Evolutionary conservation across 2,888 invertebrate species (phyloP).

Genomic region (Megamerina dolium): DNA sequence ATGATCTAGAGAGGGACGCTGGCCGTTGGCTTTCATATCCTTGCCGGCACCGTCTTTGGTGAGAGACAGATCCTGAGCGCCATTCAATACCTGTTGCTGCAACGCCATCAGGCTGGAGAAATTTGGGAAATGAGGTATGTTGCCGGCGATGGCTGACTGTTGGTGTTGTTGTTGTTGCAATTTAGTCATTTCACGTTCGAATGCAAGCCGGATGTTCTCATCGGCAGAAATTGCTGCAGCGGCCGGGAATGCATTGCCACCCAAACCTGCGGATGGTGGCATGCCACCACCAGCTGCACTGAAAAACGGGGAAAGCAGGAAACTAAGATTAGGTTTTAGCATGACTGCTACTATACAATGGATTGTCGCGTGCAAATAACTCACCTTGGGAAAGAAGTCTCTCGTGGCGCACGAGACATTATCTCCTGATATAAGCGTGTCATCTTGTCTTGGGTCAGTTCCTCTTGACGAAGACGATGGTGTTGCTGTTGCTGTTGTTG

Average conservation of each 20-base stretch:
- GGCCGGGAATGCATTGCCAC: conserved; percentile 34
- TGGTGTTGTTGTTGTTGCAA: conserved; percentile 58
- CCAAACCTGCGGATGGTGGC: conserved; percentile 38
- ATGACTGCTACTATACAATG: too few relatives aligned
- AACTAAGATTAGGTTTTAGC: conserved; percentile 52
- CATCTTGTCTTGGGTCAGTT: conserved; percentile 94
- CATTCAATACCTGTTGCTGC: conserved; percentile 68
- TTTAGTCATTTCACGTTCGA: conserved; percentile 87
- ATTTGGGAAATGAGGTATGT: conserved; percentile 55
- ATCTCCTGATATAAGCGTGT: conserved; percentile 91
- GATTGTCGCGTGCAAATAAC: conserved; percentile 23
- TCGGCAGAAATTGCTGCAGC: conserved; percentile 52
- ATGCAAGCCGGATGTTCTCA: conserved; percentile 82
- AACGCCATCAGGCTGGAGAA: conserved; percentile 66
- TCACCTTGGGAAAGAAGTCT: conserved; percentile 75
- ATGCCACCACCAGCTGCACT: conserved; percentile 51
- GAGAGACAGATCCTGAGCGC: conserved; percentile 69
- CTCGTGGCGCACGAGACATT: conserved; percentile 75
- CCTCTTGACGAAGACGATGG: conserved; percentile 51
- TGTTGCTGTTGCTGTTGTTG: conserved; percentile 31
- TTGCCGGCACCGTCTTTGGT: conserved; percentile 61
- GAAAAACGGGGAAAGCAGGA: conserved; percentile 81
- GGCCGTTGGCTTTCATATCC: conserved; percentile 49
- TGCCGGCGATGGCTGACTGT: conserved; percentile 49
- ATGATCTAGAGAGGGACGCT: conserved; percentile 39